Evolutionary conservation across 2,113 vertebrate genomes (phyloP), one percentile per base, ranked within the genome.

Genomic region (Saccopteryx leptura): DNA sequence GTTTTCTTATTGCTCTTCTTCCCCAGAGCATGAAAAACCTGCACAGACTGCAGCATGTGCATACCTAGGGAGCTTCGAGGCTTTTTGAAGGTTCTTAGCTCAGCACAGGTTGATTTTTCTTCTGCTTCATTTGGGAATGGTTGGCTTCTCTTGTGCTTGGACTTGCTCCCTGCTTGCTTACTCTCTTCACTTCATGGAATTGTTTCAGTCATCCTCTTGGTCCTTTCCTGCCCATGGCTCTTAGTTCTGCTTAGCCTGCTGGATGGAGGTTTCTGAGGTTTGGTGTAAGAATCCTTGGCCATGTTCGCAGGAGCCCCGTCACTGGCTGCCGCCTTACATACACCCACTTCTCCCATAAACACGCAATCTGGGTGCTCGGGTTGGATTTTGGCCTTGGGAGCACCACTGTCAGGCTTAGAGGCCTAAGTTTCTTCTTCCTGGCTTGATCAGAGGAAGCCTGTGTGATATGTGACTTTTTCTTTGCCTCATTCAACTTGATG

Each of bases 1-100:
- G 15, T 31, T 78, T 69, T 80, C 66, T 83, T 74, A n/a, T 83
- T 39, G 21, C 0, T 90, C 69, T 91, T 97, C 87, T 96, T 97
- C 24, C 96, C 97, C 48, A 96, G 80, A 0, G 93, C 75, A 1
- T 97, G 95, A 6, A 97, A 96, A 24, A 97, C 91, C 54, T 97
- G 94, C 9, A 97, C 86, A 0, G 95, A 96, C 46, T 96, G 95
- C 39, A 97, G 66, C 96, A 96, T 94, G 17, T 95, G 82, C 78
- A 91, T 54, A 18, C 89, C 85, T 31, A 97, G 56, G 63, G 50
- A 31, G 75, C 54, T 97, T 19, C 66, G 80, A 46, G 95, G 96
- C 52, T 88, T 85, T 28, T 97, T 91, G 9, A 97, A 93, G 21
- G 0, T 60, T 96, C 94, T 54, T 94, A 85, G 15, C 23, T 78